Percentiles rank a stretch among this genome's conserved stretches.
phyloP scores from a whole-genome alignment of 2,888 invertebrate species.

The Adelphocoris suturalis region DNA sequence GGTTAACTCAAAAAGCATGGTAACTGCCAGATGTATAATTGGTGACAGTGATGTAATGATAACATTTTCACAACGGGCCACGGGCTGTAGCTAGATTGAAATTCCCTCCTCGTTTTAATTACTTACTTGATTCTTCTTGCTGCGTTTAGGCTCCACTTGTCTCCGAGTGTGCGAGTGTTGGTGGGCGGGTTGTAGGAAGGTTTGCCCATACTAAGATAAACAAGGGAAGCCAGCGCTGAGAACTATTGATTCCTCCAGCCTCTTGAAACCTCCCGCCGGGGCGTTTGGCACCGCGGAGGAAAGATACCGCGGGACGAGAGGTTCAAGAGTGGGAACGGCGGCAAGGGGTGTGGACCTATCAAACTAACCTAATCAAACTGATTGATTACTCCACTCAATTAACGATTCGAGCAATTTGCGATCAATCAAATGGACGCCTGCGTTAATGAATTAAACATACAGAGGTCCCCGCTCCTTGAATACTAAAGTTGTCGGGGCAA shows the following conservation, averaged over 20 bases:
- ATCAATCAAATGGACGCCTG: slow-evolving; percentile 60
- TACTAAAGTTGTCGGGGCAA: neutral
- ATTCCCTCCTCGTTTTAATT: too few relatives aligned
- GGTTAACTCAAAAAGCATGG: too few relatives aligned
- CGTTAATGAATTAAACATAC: slow-evolving; percentile 59
- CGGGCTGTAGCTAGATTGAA: too few relatives aligned
- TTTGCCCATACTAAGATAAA: slow-evolving; percentile 43
- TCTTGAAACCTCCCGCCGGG: slow-evolving; percentile 48
- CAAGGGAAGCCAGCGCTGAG: slow-evolving; percentile 39
- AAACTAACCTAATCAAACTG: slow-evolving; percentile 62
- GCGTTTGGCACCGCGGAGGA: slow-evolving; percentile 25
- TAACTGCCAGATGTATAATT: too few relatives aligned
- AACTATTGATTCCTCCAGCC: slow-evolving; percentile 38
- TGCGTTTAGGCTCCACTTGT: too few relatives aligned
- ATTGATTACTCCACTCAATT: slow-evolving; percentile 55
- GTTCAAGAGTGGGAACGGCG: neutral
- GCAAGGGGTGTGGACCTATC: slow-evolving; percentile 36
- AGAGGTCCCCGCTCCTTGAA: slow-evolving; percentile 29
- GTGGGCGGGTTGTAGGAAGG: neutral
- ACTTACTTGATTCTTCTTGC: too few relatives aligned
- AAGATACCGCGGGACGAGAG: slow-evolving; percentile 21
- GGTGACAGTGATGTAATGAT: too few relatives aligned
- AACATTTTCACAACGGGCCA: too few relatives aligned
- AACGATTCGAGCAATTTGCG: slow-evolving; percentile 50
- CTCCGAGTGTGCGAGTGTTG: neutral